Conservation (phyloP, 2,113 vertebrate species). For the Ptilorrhoa leucosticta region DNA sequence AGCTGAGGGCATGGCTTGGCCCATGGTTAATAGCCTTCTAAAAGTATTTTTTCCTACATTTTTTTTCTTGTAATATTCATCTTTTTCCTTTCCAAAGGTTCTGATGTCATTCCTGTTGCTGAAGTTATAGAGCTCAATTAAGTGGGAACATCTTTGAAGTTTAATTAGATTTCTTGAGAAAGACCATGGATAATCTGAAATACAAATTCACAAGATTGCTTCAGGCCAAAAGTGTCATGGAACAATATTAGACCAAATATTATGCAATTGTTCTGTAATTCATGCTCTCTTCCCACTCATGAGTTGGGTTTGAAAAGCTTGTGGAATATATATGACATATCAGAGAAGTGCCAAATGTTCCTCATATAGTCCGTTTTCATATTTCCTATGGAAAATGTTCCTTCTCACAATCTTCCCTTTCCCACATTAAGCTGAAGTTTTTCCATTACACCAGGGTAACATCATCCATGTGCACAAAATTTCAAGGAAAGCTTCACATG, state of each 20-base stretch:
- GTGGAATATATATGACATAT: neutral
- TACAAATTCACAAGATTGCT: neutral
- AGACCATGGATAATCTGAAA: conserved; percentile 1
- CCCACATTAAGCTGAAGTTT: neutral
- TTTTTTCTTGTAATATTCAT: neutral
- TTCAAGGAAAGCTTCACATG: neutral
- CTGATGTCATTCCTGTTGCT: conserved; percentile 6
- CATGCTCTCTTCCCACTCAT: neutral
- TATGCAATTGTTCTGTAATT: conserved; percentile 7
- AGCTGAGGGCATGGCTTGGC: conserved; percentile 30
- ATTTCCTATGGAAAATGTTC: neutral
- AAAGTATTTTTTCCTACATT: neutral
- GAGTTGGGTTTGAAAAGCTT: neutral
- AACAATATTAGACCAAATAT: conserved; percentile 9
- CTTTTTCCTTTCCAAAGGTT: conserved; percentile 14
- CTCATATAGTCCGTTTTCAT: neutral
- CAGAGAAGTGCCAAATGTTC: neutral
- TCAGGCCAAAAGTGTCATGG: neutral
- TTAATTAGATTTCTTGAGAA: conserved; percentile 45
- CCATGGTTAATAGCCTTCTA: neutral
- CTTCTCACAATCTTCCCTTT: neutral
- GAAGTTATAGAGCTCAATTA: neutral
- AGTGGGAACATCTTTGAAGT: conserved; percentile 40
- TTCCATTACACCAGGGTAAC: neutral
- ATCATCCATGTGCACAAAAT: neutral